Conservation (phyloP, 1,140 invertebrate species). For the Zaprionus camerounensis region DNA sequence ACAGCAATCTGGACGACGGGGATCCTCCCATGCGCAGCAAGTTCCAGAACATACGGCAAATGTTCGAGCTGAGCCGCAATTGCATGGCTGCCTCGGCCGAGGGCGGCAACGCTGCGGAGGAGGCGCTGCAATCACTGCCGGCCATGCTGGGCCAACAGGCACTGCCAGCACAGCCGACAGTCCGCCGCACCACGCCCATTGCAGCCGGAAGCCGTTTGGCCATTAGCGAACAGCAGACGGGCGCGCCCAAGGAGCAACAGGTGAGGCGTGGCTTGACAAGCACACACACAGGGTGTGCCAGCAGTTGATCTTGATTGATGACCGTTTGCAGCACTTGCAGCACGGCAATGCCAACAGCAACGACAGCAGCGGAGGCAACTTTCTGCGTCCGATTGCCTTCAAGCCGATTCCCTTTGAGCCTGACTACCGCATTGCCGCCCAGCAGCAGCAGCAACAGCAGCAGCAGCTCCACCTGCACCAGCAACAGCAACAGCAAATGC, state of each 20-base stretch:
- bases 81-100: conserved; percentile 35
- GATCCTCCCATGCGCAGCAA: conserved; percentile 68
- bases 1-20: conserved; percentile 75
- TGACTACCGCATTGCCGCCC: conserved; percentile 77
- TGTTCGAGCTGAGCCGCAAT: conserved; percentile 78
- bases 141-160: conserved; percentile 47
- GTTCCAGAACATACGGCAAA: conserved; percentile 83
- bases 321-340: conserved; percentile 11
- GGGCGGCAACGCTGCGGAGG: conserved; percentile 17
- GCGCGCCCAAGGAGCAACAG: conserved; percentile 61
- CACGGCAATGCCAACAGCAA: conserved; percentile 16
- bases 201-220: conserved; percentile 56
- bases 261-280: conserved; percentile 40
- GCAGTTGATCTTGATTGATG: conserved; percentile 29
- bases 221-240: conserved; percentile 46
- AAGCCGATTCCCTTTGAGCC: conserved; percentile 83
- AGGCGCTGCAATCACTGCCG: conserved; percentile 59
- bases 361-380: conserved; percentile 45
- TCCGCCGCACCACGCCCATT: conserved; percentile 67
- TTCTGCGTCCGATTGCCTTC: conserved; percentile 79
- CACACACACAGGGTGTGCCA: not conserved
- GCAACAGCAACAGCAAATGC: conserved; percentile 27
- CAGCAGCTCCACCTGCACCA: conserved; percentile 45
- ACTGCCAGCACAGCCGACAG: conserved; percentile 39
- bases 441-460: conserved; percentile 58